Evolutionary conservation across 1,140 invertebrate species (phyloP), one percentile per base, ranked within the genome.

Genomic region (Camponotus vicinus): DNA sequence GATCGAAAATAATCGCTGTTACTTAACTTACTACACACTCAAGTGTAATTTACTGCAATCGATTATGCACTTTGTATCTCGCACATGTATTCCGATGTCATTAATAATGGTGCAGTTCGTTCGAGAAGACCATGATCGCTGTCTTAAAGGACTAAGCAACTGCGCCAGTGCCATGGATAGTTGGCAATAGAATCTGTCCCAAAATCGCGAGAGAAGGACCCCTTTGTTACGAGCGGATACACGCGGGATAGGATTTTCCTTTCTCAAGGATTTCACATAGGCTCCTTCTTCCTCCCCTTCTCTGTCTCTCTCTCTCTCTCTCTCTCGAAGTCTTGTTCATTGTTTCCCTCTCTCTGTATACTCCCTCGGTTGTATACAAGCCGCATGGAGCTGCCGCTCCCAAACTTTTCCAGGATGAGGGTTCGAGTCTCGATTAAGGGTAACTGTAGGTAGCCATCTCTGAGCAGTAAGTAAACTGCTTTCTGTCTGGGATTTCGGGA

Each of bases 331-430:
- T n/a, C 27, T 77, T 32, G 34, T 69, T 69, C n/a, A 18, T 45
- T 34, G 55, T 34, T 67, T 40, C 9, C 45, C 59, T 9, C 55
- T 73, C 13, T 18, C 49, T 34, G 15, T 40, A 21, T 82, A 52
- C 18, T 57, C 49, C 67, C 77, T 40, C 80, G 80, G 77, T 13
- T 77, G 66, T 70, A 71, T 83, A 83, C 79, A 87, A 84, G 82
- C 69, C 78, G 52, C 63, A 70, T 55, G 55, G 71, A 85, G 32
- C 85, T 70, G 34, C 70, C 49, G 77, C 63, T 76, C 42, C 71
- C 52, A 52, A 88, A 88, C 57, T 88, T 88, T 84, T 88, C 70
- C 45, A 71, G 87, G 78, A 76, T 78, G 79, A 71, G 87, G 87
- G 79, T 88, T 87, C 64, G 71, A 69, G 69, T 21, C 85, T 83